phyloP scores from a whole-genome alignment of 2,797 vertebrate species.

The Myripristis jacobus region DNA sequence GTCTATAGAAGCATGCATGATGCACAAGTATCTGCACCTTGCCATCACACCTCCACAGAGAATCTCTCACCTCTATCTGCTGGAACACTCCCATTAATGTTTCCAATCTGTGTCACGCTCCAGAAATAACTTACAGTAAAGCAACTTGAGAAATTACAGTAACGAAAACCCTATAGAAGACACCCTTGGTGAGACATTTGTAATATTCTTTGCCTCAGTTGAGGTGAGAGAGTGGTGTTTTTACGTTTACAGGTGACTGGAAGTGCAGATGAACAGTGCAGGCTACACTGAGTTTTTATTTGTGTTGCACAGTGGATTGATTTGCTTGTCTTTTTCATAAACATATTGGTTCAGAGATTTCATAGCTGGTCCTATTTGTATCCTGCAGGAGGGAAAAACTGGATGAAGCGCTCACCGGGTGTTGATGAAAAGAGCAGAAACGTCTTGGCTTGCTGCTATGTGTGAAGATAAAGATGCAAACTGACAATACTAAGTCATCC shows the following conservation, averaged over 20 bases:
- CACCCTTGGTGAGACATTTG: constrained; percentile 2
- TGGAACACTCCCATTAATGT: constrained; percentile 33
- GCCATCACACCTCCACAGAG: constrained; percentile 64
- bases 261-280: too few relatives aligned
- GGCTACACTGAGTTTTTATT: too few relatives aligned
- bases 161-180: constrained; percentile 37
- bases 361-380: background rate
- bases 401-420: constrained; percentile 13
- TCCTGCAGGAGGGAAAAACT: constrained; percentile 7
- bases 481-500: constrained; percentile 14
- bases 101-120: constrained; percentile 40
- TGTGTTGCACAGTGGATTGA: too few relatives aligned
- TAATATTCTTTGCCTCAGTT: background rate
- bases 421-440: constrained; percentile 19
- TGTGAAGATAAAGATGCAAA: constrained; percentile 28
- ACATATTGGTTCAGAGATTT: background rate
- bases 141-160: constrained; percentile 2
- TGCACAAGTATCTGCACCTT: constrained; percentile 19
- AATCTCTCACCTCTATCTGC: constrained; percentile 70
- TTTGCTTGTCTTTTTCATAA: too few relatives aligned
- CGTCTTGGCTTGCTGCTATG: background rate
- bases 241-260: background rate
- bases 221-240: constrained; percentile 25
- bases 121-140: constrained; percentile 34
- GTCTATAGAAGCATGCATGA: constrained; percentile 6